Conservation (phyloP, 2,797 vertebrate species). For the Enteromius treurensis region DNA sequence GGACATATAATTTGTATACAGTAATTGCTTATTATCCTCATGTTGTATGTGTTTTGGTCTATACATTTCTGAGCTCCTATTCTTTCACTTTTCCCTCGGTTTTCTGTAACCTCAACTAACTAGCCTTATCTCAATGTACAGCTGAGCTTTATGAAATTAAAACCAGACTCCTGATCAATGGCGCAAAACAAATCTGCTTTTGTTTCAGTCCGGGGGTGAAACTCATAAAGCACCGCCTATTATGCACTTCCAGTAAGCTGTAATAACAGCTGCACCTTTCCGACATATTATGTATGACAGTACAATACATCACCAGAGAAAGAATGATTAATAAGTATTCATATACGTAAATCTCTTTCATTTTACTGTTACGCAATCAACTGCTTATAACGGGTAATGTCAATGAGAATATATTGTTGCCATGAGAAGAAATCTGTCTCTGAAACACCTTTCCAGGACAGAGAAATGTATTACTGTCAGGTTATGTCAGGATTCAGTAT, state of each 20-base stretch:
- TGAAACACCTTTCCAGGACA: conserved; percentile 9
- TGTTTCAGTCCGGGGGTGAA: not conserved
- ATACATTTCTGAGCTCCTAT: not conserved
- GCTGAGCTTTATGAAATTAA: not conserved
- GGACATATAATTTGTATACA: not conserved
- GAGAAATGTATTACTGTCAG: not conserved
- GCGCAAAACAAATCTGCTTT: not conserved
- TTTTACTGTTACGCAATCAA: not conserved
- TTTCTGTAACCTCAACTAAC: not conserved
- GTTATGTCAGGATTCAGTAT: not conserved
- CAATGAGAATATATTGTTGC: not conserved
- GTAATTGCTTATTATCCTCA: not conserved
- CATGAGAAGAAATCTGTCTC: not conserved
- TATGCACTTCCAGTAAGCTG: not conserved
- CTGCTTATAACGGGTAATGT: not conserved
- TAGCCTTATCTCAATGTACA: not conserved
- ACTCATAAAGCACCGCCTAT: not conserved
- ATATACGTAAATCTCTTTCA: not conserved
- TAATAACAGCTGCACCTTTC: not conserved
- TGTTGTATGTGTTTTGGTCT: not conserved
- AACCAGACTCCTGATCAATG: not conserved
- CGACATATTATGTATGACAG: not conserved
- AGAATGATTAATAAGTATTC: conserved; percentile 11
- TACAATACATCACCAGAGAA: conserved; percentile 11
- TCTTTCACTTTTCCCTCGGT: not conserved